Evolutionary conservation across 2,888 invertebrate genomes (phyloP).

Genomic region (Thecophora atra): DNA sequence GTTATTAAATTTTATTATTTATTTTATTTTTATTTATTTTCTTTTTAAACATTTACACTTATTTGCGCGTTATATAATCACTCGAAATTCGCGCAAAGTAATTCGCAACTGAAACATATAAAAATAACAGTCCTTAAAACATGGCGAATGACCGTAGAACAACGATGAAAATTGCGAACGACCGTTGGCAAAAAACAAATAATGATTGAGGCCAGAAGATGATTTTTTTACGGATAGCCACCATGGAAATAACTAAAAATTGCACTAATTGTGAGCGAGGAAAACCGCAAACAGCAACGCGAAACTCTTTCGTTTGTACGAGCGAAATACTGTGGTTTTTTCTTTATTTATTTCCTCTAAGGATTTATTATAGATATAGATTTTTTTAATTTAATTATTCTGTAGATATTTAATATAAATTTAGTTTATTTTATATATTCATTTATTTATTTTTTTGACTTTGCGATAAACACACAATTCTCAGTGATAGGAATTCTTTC

Average conservation of each 20-base stretch:
- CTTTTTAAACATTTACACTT: background rate
- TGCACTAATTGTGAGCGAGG: background rate
- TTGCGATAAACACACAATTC: background rate
- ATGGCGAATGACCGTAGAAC: background rate
- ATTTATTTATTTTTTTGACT: constrained; percentile 7
- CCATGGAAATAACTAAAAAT: background rate
- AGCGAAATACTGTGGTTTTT: too few relatives aligned
- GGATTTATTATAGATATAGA: background rate
- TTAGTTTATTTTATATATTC: background rate
- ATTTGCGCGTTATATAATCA: background rate
- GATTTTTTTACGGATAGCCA: background rate
- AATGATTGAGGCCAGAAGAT: background rate
- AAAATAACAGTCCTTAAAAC: background rate
- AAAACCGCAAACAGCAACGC: background rate
- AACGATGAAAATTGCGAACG: background rate
- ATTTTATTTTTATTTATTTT: background rate
- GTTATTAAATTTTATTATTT: background rate
- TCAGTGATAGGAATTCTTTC: background rate
- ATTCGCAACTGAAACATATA: background rate
- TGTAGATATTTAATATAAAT: constrained; percentile 2
- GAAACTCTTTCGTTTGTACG: too few relatives aligned
- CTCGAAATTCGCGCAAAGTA: background rate
- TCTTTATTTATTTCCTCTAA: too few relatives aligned
- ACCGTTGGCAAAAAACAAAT: background rate
- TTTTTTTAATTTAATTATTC: background rate